Conservation (phyloP, 2,797 vertebrate genomes). For the Myripristis jacobus region DNA sequence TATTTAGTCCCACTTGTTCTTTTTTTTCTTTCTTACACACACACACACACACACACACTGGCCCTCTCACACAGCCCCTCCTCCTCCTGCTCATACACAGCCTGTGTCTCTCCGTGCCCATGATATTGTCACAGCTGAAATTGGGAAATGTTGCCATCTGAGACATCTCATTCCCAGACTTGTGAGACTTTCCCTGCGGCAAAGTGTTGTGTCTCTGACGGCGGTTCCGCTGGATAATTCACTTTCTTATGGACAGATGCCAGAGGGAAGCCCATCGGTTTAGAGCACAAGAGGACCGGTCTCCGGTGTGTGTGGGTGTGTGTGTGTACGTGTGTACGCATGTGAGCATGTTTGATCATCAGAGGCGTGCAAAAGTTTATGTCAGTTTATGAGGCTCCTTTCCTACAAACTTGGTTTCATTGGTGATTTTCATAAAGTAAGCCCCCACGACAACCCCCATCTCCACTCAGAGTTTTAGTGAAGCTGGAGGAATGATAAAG, state of each 20-base stretch:
- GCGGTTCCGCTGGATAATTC: slow-evolving; percentile 37
- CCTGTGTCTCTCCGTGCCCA: background rate
- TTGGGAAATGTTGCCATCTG: background rate
- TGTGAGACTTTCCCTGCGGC: slow-evolving; percentile 26
- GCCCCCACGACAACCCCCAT: slow-evolving; percentile 45
- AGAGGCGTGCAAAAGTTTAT: slow-evolving; percentile 33
- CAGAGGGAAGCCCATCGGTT: slow-evolving; percentile 41
- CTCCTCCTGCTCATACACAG: background rate
- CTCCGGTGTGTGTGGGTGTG: background rate
- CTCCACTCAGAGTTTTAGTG: slow-evolving; percentile 81
- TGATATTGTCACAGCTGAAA: too few relatives aligned
- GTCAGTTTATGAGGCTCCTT: slow-evolving; percentile 20
- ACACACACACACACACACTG: slow-evolving; percentile 15
- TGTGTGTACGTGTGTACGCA: too few relatives aligned
- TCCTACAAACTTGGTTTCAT: slow-evolving; percentile 74
- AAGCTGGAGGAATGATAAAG: slow-evolving; percentile 71
- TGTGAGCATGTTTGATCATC: slow-evolving; percentile 42
- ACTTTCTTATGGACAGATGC: slow-evolving; percentile 45
- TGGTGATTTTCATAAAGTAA: slow-evolving; percentile 68
- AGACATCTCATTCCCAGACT: slow-evolving; percentile 19
- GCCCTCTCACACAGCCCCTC: slow-evolving; percentile 8
- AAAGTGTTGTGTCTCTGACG: slow-evolving; percentile 40
- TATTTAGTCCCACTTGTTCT: slow-evolving; percentile 59
- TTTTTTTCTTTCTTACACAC: background rate
- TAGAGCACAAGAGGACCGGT: slow-evolving; percentile 10